phyloP scores from a whole-genome alignment of 1,140 invertebrate species.

The Drosophila nikananu region DNA sequence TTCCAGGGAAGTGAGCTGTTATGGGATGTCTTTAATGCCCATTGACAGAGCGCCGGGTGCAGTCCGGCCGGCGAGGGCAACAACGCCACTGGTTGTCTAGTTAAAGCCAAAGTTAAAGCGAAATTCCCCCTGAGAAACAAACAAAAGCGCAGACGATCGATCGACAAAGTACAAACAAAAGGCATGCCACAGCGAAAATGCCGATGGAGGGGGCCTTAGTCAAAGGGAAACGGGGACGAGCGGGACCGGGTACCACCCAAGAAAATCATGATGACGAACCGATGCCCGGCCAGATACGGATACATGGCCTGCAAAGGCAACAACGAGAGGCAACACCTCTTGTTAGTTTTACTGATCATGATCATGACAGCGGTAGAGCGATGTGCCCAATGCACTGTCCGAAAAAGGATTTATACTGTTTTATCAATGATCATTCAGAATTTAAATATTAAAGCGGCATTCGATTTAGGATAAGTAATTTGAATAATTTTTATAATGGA shows the following conservation, averaged over 20 bases:
- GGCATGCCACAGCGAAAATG: slow-evolving; percentile 19
- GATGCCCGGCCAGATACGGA: slow-evolving; percentile 62
- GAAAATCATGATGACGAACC: slow-evolving; percentile 79
- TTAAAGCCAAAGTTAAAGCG: slow-evolving; percentile 56
- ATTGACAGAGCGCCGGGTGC: slow-evolving; percentile 72
- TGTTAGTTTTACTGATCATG: slow-evolving; percentile 82
- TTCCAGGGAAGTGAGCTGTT: slow-evolving; percentile 75
- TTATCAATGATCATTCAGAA: background rate
- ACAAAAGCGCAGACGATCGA: slow-evolving; percentile 53
- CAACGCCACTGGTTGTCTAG: slow-evolving; percentile 51
- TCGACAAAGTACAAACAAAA: slow-evolving; percentile 55
- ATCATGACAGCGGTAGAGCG: slow-evolving; percentile 46
- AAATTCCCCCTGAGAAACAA: slow-evolving; percentile 72
- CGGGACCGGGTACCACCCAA: slow-evolving; percentile 56
- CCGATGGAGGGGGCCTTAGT: background rate
- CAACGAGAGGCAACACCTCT: slow-evolving; percentile 81
- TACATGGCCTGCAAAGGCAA: slow-evolving; percentile 42
- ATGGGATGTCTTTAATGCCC: slow-evolving; percentile 65
- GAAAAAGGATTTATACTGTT: background rate
- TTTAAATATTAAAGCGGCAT: background rate
- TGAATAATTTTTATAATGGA: background rate
- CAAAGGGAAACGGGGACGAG: background rate
- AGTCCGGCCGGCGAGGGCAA: slow-evolving; percentile 33
- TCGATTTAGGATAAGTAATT: background rate
- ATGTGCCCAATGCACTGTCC: slow-evolving; percentile 6